Evolutionary conservation across 1,140 invertebrate species (phyloP), one percentile per base, ranked within the genome.

Genomic region (Acromyrmex echinatior): DNA sequence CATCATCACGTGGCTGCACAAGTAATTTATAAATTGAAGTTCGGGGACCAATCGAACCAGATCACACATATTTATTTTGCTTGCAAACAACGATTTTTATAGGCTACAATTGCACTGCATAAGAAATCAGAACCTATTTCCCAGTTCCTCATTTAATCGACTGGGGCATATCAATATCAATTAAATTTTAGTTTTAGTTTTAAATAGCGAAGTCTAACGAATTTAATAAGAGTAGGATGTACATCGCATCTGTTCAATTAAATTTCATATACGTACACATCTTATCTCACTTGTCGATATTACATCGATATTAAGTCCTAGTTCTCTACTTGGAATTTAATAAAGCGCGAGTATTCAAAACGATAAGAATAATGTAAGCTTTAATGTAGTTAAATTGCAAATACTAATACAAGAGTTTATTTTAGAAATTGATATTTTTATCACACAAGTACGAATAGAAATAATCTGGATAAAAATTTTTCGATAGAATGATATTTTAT

Each of bases 31-130:
- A 25, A 76, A 66, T 18, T 56, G 49, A 78, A 78, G n/a, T 87
- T 85, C 45, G 16, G 87, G 88, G 88, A 89, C 87, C 88, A 89
- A 88, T 80, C 31, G 21, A 70, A 53, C 10, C n/a, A 56, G 14
- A 56, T 80, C 6, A 74, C 66, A 86, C 56, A 12, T 60, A 58
- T 9, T 73, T 73, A 68, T 49, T 79, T 56, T 56, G 12, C 45
- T 68, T 28, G 28, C 14, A 18, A 56, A 45, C 14, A 21, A 45
- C 60, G 21, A 63, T 49, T 80, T 68, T 53, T 35, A 21, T 16
- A 68, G 9, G 7, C 53, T 53, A 53, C 35, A 35, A n/a, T 66
- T 66, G 31, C 28, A 68, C 18, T 63, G 5, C 9, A 62, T 77
- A n/a, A 49, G 0, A 78, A 49, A 78, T 70, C 9, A 4, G 28